Percentiles rank a stretch among this genome's conserved stretches.
Evolutionary conservation across 2,797 vertebrate genomes (phyloP).

Genomic region (Falco cherrug): DNA sequence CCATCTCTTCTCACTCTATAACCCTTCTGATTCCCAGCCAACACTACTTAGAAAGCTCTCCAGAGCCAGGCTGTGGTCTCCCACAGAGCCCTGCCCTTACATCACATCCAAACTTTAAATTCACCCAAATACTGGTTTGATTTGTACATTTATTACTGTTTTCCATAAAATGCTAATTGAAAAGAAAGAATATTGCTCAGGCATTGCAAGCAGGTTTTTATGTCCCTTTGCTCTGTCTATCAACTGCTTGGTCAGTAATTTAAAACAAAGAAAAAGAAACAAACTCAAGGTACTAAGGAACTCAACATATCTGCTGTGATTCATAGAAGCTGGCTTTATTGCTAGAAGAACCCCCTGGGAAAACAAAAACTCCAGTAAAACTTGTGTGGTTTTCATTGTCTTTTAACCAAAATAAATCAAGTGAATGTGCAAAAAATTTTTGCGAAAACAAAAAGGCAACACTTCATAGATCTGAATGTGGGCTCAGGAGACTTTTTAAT

Average conservation of each 20-base stretch:
- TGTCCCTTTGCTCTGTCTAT: not conserved
- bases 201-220: not conserved
- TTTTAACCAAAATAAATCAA: not conserved
- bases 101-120: not conserved
- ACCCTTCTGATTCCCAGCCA: not conserved
- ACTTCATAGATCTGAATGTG: not conserved
- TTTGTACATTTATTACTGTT: not conserved
- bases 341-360: not conserved
- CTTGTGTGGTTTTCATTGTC: not conserved
- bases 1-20: not conserved
- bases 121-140: not conserved
- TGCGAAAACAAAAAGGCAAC: not conserved
- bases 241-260: not conserved
- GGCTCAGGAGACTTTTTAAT: not conserved
- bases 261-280: not conserved
- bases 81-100: not conserved
- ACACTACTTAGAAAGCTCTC: not conserved
- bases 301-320: not conserved
- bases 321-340: not conserved
- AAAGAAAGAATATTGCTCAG: not conserved
- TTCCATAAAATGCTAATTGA: not conserved
- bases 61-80: not conserved
- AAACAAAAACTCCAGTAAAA: not conserved
- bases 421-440: not conserved
- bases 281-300: not conserved